Conservation (phyloP, 2,113 vertebrate species). For the Megaptera novaeangliae region DNA sequence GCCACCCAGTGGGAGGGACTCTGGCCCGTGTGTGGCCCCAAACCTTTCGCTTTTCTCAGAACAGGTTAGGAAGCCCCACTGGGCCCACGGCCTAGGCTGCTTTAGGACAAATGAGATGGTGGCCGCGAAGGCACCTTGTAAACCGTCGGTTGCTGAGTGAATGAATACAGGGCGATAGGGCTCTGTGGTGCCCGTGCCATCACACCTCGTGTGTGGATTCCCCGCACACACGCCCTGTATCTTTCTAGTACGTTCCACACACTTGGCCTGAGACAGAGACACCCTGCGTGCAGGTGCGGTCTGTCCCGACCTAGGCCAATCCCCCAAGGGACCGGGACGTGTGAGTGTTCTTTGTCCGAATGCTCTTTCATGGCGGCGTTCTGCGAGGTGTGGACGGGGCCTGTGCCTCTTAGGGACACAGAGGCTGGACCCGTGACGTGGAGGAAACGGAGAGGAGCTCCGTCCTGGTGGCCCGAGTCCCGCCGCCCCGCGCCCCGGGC, state of each 20-base stretch:
- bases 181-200: too few relatives aligned
- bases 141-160: accelerated
- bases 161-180: too few relatives aligned
- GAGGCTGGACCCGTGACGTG: background rate
- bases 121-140: accelerated
- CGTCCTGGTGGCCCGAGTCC: background rate
- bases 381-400: too few relatives aligned
- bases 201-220: too few relatives aligned
- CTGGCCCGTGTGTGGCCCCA: accelerated
- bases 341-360: background rate
- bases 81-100: accelerated
- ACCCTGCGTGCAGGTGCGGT: background rate
- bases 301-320: background rate
- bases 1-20: background rate
- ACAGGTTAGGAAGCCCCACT: background rate
- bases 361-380: background rate
- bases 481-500: background rate
- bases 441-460: background rate
- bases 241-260: background rate
- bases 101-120: accelerated
- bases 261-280: background rate
- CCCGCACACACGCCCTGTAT: accelerated
- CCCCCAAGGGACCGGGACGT: background rate
- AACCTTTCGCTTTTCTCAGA: accelerated
- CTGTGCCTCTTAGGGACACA: background rate